Percentiles rank a stretch among this genome's conserved stretches.
Conservation (phyloP, 1,140 invertebrate genomes). For the Acromyrmex echinatior region DNA sequence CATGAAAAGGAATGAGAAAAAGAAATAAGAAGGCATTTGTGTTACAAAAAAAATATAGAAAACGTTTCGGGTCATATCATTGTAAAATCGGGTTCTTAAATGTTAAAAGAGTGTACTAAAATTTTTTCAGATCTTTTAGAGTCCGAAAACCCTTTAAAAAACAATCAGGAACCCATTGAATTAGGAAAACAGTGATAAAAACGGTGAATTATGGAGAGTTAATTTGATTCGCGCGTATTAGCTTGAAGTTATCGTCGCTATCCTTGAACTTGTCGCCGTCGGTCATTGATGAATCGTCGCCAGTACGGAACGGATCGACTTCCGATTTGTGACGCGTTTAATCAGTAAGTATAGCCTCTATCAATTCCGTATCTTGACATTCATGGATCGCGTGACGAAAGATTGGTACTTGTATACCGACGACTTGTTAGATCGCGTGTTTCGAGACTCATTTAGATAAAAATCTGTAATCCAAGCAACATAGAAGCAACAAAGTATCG, state of each 20-base stretch:
- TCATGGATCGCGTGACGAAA: not conserved
- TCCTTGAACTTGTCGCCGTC: not conserved
- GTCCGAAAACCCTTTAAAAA: no score
- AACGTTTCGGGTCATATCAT: no score
- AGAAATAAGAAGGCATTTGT: no score
- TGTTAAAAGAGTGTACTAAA: no score
- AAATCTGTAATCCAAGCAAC: not conserved
- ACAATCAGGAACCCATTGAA: no score
- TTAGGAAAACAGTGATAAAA: no score
- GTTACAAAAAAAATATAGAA: no score
- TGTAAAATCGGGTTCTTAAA: no score
- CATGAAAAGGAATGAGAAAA: no score
- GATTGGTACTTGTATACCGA: not conserved
- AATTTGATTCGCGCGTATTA: not conserved
- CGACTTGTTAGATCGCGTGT: not conserved
- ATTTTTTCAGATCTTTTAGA: no score
- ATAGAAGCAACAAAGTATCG: no score
- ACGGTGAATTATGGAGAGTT: no score
- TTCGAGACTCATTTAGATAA: not conserved
- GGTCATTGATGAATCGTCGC: not conserved
- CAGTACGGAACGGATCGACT: constrained; percentile 1
- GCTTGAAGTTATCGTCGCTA: not conserved
- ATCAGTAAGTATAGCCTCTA: not conserved
- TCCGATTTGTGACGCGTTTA: not conserved
- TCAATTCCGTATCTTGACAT: not conserved